Evolutionary conservation across 2,113 vertebrate genomes (phyloP).

Genomic region (Anguilla japonica): DNA sequence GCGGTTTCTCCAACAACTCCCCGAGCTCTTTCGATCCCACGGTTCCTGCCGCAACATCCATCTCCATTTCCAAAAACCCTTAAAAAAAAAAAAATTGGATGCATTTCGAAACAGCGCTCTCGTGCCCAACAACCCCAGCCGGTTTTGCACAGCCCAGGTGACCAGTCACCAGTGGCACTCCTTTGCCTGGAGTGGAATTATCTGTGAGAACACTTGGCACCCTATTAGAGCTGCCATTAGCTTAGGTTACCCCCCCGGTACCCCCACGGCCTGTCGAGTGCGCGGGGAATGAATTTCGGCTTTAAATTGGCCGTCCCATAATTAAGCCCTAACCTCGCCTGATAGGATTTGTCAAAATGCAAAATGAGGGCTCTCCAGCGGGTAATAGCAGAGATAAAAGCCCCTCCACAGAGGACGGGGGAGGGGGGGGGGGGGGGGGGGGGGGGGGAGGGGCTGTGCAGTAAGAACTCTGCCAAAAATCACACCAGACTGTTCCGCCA

Average conservation of each 20-base stretch:
- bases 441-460: background rate
- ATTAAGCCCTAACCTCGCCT: slow-evolving; percentile 72
- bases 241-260: slow-evolving; percentile 40
- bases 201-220: slow-evolving; percentile 60
- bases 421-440: no score
- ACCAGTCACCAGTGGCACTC: background rate
- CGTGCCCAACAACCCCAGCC: no score
- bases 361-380: slow-evolving; percentile 52
- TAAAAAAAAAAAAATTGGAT: no score
- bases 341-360: slow-evolving; percentile 72
- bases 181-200: slow-evolving; percentile 51
- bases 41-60: no score
- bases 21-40: no score
- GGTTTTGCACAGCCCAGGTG: background rate
- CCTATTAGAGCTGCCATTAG: slow-evolving; percentile 44
- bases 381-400: background rate
- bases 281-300: slow-evolving; percentile 43
- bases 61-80: no score
- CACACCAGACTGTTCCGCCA: background rate
- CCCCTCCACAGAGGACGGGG: background rate
- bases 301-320: slow-evolving; percentile 55
- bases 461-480: background rate
- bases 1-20: no score
- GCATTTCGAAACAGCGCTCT: no score
- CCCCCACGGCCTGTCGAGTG: slow-evolving; percentile 48